Conservation (phyloP, 2,797 vertebrate species). For the Tachyglossus aculeatus region DNA sequence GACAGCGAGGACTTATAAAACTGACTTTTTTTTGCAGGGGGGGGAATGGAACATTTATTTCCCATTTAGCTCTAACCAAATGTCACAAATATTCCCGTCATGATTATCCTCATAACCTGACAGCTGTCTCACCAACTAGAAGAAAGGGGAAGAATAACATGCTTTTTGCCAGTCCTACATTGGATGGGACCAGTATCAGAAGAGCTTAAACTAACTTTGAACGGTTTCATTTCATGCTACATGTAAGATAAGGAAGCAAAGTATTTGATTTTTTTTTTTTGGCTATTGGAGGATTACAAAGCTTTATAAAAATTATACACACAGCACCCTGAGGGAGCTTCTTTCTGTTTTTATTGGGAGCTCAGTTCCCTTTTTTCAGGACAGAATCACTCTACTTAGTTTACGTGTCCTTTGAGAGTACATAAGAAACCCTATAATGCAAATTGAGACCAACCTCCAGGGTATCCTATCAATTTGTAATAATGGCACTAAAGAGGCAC, state of each 20-base stretch:
- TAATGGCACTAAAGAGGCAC: constrained; percentile 7
- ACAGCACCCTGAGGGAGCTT: constrained; percentile 20
- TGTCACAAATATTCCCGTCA: constrained; percentile 22
- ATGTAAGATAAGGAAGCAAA: constrained; percentile 45
- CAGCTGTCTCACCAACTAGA: constrained; percentile 42
- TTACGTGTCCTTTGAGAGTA: constrained; percentile 30
- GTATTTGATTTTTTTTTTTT: constrained; percentile 32
- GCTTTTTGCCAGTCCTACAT: constrained; percentile 27
- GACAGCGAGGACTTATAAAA: constrained; percentile 12
- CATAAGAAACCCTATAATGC: constrained; percentile 19
- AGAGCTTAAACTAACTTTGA: constrained; percentile 18
- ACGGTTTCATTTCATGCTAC: constrained; percentile 30
- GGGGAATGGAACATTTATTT: constrained; percentile 49
- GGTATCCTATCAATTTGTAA: background rate
- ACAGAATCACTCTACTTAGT: constrained; percentile 24
- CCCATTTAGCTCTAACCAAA: constrained; percentile 31
- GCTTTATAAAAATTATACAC: constrained; percentile 18
- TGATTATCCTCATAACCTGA: constrained; percentile 39
- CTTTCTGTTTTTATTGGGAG: constrained; percentile 30
- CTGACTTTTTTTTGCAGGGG: background rate
- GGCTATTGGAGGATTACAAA: constrained; percentile 21
- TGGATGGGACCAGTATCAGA: background rate
- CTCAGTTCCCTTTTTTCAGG: constrained; percentile 25
- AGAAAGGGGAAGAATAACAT: constrained; percentile 22
- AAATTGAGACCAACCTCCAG: background rate